Base-by-base conservation (phyloP, 2,888 invertebrate species). In the Drosophila tanythrix region DNA sequence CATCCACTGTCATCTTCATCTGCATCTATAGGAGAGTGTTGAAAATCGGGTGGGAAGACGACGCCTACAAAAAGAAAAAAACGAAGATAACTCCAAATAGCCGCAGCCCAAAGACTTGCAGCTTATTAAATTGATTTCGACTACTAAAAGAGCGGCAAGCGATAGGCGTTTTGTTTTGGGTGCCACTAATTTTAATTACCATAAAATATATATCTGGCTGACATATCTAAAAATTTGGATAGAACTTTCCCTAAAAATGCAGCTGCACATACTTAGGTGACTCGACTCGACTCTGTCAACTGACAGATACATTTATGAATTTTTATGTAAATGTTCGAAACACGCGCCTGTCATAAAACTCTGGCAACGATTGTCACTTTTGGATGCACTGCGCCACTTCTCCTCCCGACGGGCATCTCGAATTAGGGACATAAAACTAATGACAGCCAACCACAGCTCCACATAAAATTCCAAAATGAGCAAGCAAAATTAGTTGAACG, bases 241-340 rank as follows among this genome's bases (percentile, higher is more conserved):
- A 80, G 88, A 88, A 76, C 79, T 88, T 74, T 85, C 85, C 58
- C 73, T 21, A 79, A 82, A 74, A 51, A 68, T 79, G 75, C 71
- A 83, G 81, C 76, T 72, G 72, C 64, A 74, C 72, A 72, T 60
- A 68, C 53, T 53, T 68, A 75, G 83, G 68, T 75, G 75, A 66
- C 61, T 40, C 40, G 63, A 53, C 21, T 29, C 4, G 11, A 36
- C 55, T 36, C 27, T 55, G 60, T 21, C 48, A 70, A 70, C 65
- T 74, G 74, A 64, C 75, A 82, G 79, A 83, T 88, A 79, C 78
- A 86, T 83, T 88, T 85, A 85, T 85, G 82, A 80, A 86, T 76
- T 83, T 71, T 74, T 74, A 74, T 85, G 79, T 72, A 72, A 83
- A 78, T 85, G 83, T 35, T 55, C 53, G 66, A 52, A 80, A 79